Evolutionary conservation across 2,797 vertebrate genomes (phyloP).

Genomic region (Ctenochaetus hawaiiensis): DNA sequence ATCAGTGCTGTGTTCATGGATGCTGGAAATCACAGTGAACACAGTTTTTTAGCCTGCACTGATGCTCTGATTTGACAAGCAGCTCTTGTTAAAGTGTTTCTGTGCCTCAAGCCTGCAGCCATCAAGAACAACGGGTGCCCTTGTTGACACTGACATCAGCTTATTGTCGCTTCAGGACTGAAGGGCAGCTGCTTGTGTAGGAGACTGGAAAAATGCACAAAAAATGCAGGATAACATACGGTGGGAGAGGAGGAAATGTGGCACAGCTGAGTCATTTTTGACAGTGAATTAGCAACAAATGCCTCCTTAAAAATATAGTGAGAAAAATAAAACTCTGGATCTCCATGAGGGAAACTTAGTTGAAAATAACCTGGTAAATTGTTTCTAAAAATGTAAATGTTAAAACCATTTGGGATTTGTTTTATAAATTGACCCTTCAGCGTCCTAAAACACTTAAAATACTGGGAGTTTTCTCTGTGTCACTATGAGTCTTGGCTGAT

Average conservation of each 20-base stretch:
- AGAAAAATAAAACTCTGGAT: too few species aligned
- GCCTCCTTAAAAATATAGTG: not conserved
- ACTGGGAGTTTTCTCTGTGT: not conserved
- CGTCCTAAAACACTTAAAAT: not conserved
- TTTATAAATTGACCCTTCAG: not conserved
- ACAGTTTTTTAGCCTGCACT: not conserved
- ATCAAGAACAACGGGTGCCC: not conserved
- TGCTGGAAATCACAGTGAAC: not conserved
- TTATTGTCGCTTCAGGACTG: not conserved
- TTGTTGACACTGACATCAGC: constrained; percentile 4
- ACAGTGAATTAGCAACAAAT: not conserved
- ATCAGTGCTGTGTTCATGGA: not conserved
- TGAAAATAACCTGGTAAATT: too few species aligned
- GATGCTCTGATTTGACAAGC: not conserved
- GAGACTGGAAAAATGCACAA: constrained; percentile 8
- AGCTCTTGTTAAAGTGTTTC: not conserved
- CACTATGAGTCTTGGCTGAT: too few species aligned
- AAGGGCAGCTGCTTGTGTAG: constrained; percentile 3
- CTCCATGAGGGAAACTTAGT: too few species aligned
- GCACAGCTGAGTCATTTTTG: constrained; percentile 11
- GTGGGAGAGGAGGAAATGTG: not conserved
- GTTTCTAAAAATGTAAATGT: not conserved
- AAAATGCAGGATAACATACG: not conserved
- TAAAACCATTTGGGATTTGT: not conserved
- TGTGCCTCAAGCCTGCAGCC: not conserved